Evolutionary conservation across 2,797 vertebrate genomes (phyloP).

Genomic region (Naso thynnoides): DNA sequence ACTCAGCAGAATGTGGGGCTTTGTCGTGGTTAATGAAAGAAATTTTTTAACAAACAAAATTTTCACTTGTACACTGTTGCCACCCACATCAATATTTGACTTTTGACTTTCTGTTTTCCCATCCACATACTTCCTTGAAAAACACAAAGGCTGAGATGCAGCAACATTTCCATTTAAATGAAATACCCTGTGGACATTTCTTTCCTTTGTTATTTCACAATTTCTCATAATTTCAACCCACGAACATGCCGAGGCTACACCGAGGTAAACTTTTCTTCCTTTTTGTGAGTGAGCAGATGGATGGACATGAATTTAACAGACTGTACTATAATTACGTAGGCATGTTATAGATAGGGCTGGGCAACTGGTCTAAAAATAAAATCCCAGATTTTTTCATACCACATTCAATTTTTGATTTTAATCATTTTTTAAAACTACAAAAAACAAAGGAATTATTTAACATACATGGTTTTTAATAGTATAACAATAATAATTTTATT

Average conservation of each 20-base stretch:
- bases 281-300: neutral
- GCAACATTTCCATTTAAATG: slow-evolving; percentile 39
- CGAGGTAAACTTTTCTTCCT: neutral
- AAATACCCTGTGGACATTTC: neutral
- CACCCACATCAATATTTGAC: slow-evolving; percentile 1
- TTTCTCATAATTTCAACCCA: neutral
- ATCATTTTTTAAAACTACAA: too few species aligned
- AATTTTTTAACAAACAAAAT: neutral
- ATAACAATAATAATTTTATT: too few species aligned
- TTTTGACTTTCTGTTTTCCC: neutral
- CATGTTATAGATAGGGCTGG: too few species aligned
- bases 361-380: too few species aligned
- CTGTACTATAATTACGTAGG: too few species aligned
- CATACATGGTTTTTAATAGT: too few species aligned
- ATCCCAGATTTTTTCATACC: too few species aligned
- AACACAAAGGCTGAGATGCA: neutral
- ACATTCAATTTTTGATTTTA: too few species aligned
- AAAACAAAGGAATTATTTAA: too few species aligned
- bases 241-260: neutral
- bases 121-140: neutral
- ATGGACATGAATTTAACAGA: too few species aligned
- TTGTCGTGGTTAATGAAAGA: neutral
- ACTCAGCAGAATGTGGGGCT: neutral
- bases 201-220: neutral
- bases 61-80: neutral